Evolutionary conservation across 2,888 invertebrate species (phyloP), one percentile per base, ranked within the genome.

Genomic region (Polydrusus tereticollis): DNA sequence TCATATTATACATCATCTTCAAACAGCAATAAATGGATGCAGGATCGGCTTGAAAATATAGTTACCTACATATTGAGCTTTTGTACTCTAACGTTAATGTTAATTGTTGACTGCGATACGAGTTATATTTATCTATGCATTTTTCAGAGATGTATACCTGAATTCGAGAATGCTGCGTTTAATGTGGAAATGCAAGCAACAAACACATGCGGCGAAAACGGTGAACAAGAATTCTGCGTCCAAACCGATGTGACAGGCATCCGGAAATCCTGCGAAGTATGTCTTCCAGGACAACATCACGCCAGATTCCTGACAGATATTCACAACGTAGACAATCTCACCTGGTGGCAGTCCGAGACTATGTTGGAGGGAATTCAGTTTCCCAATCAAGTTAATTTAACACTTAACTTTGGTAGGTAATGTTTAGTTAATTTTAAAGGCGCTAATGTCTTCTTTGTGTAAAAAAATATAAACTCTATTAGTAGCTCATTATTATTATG

Each of bases 291-390:
- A 20, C 88, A 91, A 74, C 94, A 95, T 83, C 89, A 92, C 50
- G 88, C 94, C n/a, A 85, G 88, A 64, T 95, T 90, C 85, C 88
- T 99, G 78, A 99, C 98, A 1, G 99, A 99, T 85, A 89, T 94
- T 81, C 95, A 98, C 83, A 95, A 94, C 84, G 92, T 93, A 74
- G 93, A 95, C 77, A 94, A 95, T 82, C 93, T 93, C 77, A 96
- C 97, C 0, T 98, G 96, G 96, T 98, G 98, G 98, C 97, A 98
- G 85, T 97, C 97, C 0, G 97, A 98, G 84, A 99, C 99, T 1
- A 98, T 99, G 97, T 90, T 90, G 81, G 97, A 99, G 82, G 94
- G 93, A 21, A 92, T 97, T 65, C 95, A 97, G 84, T 94, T 93
- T 83, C 97, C 97, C 0, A 93, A 92, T 80, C 93, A 93, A 85